Percentiles rank a stretch among this genome's conserved stretches.
Evolutionary conservation across 1,140 invertebrate species (phyloP).

Genomic region (Leguminivora glycinivorella): DNA sequence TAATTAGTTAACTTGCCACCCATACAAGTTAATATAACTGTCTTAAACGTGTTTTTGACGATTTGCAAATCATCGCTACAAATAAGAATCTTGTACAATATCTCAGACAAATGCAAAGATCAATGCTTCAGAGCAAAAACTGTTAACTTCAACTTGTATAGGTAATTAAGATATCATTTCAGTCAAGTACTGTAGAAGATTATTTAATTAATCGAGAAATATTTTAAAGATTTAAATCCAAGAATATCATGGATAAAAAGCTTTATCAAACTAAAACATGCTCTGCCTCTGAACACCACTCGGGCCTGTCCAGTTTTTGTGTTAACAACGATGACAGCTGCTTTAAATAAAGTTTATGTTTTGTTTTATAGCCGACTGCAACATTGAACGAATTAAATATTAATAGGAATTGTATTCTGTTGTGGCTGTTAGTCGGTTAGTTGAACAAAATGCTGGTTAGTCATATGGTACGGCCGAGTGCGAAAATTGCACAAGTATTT

Average conservation of each 20-base stretch:
- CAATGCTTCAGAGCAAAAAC: no score
- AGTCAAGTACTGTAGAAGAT: no score
- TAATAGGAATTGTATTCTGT: constrained; percentile 56
- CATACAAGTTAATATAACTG: no score
- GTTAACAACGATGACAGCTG: constrained; percentile 18
- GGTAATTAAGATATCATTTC: neutral
- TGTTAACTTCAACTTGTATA: neutral
- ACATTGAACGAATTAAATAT: constrained; percentile 39
- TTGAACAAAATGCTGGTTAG: constrained; percentile 70
- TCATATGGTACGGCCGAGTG: constrained; percentile 49
- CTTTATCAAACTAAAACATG: neutral
- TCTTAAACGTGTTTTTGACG: no score
- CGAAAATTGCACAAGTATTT: neutral
- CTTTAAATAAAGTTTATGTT: constrained; percentile 28
- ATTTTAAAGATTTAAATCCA: neutral
- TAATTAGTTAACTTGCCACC: no score
- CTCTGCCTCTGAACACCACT: neutral
- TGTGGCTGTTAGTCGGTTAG: constrained; percentile 66
- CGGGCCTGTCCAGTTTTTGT: constrained; percentile 15
- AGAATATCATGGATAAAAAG: neutral
- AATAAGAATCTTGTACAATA: no score
- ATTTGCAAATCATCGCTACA: no score
- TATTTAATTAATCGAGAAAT: neutral
- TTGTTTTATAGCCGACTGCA: constrained; percentile 4
- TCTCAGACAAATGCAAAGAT: no score